Percentiles rank a stretch among this genome's conserved stretches.
phyloP scores from a whole-genome alignment of 1,140 invertebrate genomes.

The Drosophila cardini region DNA sequence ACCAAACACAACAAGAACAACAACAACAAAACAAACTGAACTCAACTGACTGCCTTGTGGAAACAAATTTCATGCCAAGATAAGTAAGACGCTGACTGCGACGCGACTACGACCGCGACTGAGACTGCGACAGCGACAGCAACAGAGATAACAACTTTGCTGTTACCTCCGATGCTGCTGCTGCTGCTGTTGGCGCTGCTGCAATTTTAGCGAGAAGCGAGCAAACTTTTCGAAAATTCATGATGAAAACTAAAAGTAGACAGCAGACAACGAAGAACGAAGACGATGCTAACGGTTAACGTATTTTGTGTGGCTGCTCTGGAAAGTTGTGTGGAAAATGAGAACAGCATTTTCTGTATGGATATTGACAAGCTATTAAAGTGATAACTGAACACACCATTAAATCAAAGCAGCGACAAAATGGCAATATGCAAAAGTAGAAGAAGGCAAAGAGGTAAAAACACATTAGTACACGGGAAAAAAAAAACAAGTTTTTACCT shows the following conservation, averaged over 20 bases:
- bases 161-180: constrained; percentile 23
- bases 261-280: constrained; percentile 28
- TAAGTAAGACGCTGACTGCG: constrained; percentile 62
- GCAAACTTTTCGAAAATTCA: constrained; percentile 73
- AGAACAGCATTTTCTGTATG: constrained; percentile 49
- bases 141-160: constrained; percentile 60
- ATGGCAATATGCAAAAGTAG: constrained; percentile 1
- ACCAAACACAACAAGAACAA: not conserved
- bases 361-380: constrained; percentile 78
- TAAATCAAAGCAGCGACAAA: constrained; percentile 62
- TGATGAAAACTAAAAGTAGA: constrained; percentile 81
- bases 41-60: constrained; percentile 50
- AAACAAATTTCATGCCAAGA: constrained; percentile 83
- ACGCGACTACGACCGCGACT: constrained; percentile 23
- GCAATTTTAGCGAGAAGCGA: constrained; percentile 63
- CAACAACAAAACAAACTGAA: constrained; percentile 27
- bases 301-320: constrained; percentile 36
- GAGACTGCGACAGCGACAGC: constrained; percentile 45
- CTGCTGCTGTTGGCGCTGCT: constrained; percentile 34
- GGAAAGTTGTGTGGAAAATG: constrained; percentile 22
- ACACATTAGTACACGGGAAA: constrained; percentile 17
- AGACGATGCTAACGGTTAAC: constrained; percentile 35
- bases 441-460: constrained; percentile 5
- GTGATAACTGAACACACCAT: constrained; percentile 64
- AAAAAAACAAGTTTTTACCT: too few species aligned